Evolutionary conservation across 37 sponge, comb jelly and placozoan genomes (phyloP).

Genomic region (Ianthella basta): DNA sequence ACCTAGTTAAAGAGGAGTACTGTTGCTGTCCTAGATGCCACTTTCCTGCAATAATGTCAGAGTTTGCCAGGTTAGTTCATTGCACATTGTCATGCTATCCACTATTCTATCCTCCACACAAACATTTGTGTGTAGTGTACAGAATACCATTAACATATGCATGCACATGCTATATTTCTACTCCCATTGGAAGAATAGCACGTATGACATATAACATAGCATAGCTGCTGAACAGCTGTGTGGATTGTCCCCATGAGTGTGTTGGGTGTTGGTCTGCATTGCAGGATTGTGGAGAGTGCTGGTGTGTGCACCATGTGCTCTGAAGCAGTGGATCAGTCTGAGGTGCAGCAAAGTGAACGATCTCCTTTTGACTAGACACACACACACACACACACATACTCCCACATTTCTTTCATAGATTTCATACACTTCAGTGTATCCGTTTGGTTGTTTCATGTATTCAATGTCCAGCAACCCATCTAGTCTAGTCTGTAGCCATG

Average conservation of each 20-base stretch:
- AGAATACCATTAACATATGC: neutral
- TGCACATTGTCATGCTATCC: neutral
- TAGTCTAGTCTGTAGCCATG: too few species aligned
- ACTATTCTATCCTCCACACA: neutral
- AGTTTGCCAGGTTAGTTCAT: constrained; percentile 67
- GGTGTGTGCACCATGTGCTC: constrained; percentile 52
- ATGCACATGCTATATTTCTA: neutral
- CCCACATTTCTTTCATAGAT: too few species aligned
- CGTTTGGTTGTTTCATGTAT: too few species aligned
- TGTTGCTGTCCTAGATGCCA: constrained; percentile 85
- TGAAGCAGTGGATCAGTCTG: constrained; percentile 2
- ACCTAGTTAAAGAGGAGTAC: constrained; percentile 91
- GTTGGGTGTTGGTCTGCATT: neutral
- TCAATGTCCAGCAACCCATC: too few species aligned
- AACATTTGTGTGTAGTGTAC: neutral
- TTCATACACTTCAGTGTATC: too few species aligned
- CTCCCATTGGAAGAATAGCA: too few species aligned
- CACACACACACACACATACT: too few species aligned
- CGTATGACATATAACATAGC: too few species aligned
- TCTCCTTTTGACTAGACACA: too few species aligned
- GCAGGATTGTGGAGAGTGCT: neutral
- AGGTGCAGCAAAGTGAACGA: neutral
- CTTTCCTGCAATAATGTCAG: constrained; percentile 91
- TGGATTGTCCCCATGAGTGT: too few species aligned
- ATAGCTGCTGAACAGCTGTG: too few species aligned